Conservation (phyloP, 2,797 vertebrate species). For the Tinamus major region DNA sequence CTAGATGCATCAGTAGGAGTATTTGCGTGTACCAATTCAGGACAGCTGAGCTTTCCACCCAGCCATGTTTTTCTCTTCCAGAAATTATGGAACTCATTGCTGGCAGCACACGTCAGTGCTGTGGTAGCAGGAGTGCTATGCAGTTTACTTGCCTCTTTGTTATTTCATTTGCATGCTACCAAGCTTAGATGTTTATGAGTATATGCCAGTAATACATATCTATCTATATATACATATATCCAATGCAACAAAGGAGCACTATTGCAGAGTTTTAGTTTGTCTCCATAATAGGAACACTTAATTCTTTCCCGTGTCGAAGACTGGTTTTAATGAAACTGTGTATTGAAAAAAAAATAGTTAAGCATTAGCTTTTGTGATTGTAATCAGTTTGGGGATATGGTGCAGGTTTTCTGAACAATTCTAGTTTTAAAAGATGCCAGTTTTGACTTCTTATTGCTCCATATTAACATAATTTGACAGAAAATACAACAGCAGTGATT, state of each 20-base stretch:
- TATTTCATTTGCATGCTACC: constrained; percentile 75
- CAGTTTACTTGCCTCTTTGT: constrained; percentile 59
- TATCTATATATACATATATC: constrained; percentile 63
- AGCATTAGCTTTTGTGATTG: constrained; percentile 76
- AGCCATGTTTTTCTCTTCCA: constrained; percentile 70
- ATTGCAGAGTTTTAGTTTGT: constrained; percentile 75
- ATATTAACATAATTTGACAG: constrained; percentile 50
- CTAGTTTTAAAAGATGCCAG: constrained; percentile 70
- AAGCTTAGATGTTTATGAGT: constrained; percentile 66
- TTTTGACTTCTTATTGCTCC: constrained; percentile 70
- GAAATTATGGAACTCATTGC: constrained; percentile 67
- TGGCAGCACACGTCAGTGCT: constrained; percentile 45
- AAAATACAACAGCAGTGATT: constrained; percentile 61
- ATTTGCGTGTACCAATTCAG: not conserved
- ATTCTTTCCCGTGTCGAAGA: constrained; percentile 72
- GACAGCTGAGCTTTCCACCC: not conserved
- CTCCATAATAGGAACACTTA: constrained; percentile 60
- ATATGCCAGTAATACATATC: constrained; percentile 68
- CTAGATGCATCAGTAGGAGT: not conserved
- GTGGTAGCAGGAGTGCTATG: not conserved
- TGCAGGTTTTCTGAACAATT: constrained; percentile 71
- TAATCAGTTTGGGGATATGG: constrained; percentile 75
- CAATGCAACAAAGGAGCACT: constrained; percentile 59
- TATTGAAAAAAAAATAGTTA: constrained; percentile 75
- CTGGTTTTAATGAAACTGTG: constrained; percentile 75